These are phyloP conservation scores for Griposia aprilina DNA, from an alignment of 2,888 invertebrate genomes.

Conservation along the genomic window DNA sequence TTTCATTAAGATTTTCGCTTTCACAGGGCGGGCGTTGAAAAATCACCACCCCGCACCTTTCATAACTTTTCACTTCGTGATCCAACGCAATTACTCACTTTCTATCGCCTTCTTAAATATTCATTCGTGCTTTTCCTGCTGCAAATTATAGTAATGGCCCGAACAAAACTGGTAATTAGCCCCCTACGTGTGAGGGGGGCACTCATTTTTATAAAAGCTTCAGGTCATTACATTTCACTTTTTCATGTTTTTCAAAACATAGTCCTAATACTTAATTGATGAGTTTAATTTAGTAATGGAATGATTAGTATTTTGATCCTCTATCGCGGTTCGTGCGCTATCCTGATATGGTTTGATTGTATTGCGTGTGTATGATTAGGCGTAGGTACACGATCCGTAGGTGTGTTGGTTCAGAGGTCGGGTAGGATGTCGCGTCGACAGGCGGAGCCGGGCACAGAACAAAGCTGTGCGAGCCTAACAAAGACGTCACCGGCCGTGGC, in stretches of 20 bases:
- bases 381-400: slow-evolving; percentile 70
- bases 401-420: slow-evolving; percentile 76
- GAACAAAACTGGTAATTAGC: slow-evolving; percentile 88
- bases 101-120: slow-evolving; percentile 90
- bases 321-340: slow-evolving; percentile 18
- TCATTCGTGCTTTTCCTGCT: slow-evolving; percentile 89
- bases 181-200: slow-evolving; percentile 77
- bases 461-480: slow-evolving; percentile 88
- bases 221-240: slow-evolving; percentile 55
- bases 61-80: slow-evolving; percentile 91
- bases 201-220: slow-evolving; percentile 78
- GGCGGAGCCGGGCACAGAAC: slow-evolving; percentile 86
- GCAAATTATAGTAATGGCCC: slow-evolving; percentile 89
- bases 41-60: slow-evolving; percentile 89
- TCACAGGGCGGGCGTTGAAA: slow-evolving; percentile 84
- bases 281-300: slow-evolving; percentile 77
- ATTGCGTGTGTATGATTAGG: slow-evolving; percentile 55
- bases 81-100: slow-evolving; percentile 89
- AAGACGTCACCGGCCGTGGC: slow-evolving; percentile 91
- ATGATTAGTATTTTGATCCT: slow-evolving; percentile 53
- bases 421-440: slow-evolving; percentile 83
- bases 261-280: slow-evolving; percentile 69
- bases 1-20: slow-evolving; percentile 88
- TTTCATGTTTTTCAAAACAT: slow-evolving; percentile 64
- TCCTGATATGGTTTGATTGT: slow-evolving; percentile 57